Evolutionary conservation across 2,797 vertebrate genomes (phyloP).

Genomic region (Brachymystax lenok): DNA sequence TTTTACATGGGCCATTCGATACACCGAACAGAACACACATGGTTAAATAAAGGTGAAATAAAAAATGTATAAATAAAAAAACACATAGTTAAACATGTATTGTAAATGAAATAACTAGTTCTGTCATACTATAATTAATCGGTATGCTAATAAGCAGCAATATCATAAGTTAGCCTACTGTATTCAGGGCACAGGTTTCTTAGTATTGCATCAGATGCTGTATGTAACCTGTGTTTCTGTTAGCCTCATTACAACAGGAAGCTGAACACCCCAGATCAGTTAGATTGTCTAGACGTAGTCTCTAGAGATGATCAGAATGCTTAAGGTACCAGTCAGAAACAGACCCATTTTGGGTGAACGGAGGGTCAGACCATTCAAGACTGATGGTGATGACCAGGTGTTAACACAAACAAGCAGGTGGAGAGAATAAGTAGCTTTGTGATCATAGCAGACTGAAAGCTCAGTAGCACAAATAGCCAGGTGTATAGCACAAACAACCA

Average conservation of each 20-base stretch:
- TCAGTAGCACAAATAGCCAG: constrained; percentile 1
- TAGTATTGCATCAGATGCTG: constrained; percentile 68
- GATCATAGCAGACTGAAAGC: neutral
- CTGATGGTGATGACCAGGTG: neutral
- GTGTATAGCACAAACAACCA: neutral
- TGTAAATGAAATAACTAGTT: neutral
- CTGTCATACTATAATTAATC: constrained; percentile 21
- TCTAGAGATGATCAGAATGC: neutral
- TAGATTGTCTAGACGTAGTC: neutral
- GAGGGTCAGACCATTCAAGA: neutral
- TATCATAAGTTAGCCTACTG: constrained; percentile 4
- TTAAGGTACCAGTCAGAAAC: constrained; percentile 5
- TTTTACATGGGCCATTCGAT: neutral
- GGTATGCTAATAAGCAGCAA: constrained; percentile 10
- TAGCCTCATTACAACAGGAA: constrained; percentile 44
- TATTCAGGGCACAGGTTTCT: constrained; percentile 57
- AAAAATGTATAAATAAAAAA: too few species aligned
- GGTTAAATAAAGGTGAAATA: too few species aligned
- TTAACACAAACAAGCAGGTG: neutral
- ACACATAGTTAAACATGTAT: neutral
- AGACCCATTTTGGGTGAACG: neutral
- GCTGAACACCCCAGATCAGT: constrained; percentile 12
- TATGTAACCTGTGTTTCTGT: constrained; percentile 47
- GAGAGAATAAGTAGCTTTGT: neutral
- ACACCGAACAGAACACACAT: too few species aligned